phyloP scores from a whole-genome alignment of 2,113 vertebrate genomes.

The Lutjanus erythropterus region DNA sequence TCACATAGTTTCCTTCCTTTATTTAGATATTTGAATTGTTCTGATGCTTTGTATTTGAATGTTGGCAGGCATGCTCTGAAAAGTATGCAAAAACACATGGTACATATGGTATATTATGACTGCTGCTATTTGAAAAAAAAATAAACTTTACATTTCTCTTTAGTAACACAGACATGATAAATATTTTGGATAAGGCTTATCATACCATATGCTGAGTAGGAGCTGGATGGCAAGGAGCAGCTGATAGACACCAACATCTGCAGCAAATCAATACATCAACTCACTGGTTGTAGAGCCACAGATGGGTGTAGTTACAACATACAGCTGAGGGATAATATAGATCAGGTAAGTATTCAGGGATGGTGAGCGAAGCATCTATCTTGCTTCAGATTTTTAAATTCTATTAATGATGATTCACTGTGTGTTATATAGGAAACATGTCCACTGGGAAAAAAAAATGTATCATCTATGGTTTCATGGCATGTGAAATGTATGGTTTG shows the following conservation, averaged over 20 bases:
- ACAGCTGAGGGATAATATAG: neutral
- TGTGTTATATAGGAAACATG: neutral
- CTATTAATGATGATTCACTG: neutral
- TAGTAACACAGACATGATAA: neutral
- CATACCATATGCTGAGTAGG: neutral
- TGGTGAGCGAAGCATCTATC: no score
- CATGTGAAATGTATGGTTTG: neutral
- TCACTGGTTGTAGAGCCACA: neutral
- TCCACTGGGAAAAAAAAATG: no score
- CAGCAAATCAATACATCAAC: neutral
- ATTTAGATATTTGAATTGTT: no score
- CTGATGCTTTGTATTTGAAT: no score
- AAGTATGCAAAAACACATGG: no score
- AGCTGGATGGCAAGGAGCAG: neutral
- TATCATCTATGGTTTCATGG: no score
- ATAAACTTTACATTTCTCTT: neutral
- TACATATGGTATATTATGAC: neutral
- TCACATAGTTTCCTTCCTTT: no score
- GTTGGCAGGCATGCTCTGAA: no score
- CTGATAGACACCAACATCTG: slow-evolving; percentile 22
- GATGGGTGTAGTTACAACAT: neutral
- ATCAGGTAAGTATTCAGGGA: no score
- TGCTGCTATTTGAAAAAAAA: neutral
- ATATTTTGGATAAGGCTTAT: neutral
- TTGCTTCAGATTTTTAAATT: neutral